phyloP scores from a whole-genome alignment of 1,140 invertebrate genomes.

The Drosophila pallidifrons region DNA sequence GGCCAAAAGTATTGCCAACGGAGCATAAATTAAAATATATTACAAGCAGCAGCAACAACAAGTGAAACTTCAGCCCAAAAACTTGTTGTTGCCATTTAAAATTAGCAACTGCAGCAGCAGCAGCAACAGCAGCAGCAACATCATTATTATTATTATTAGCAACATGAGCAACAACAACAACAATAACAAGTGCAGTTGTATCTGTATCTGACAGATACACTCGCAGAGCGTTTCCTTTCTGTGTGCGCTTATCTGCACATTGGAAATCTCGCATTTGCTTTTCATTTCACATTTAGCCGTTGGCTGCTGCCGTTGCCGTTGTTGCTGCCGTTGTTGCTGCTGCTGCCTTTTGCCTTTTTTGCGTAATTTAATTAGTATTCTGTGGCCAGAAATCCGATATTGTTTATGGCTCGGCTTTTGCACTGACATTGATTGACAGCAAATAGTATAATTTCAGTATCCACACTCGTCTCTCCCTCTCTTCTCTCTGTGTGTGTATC shows the following conservation, averaged over 20 bases:
- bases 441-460: conserved; percentile 66
- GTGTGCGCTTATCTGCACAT: conserved; percentile 53
- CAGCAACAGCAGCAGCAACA: conserved; percentile 27
- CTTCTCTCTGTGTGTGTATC: not conserved
- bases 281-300: conserved; percentile 49
- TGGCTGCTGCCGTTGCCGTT: not conserved
- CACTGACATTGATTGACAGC: conserved; percentile 83
- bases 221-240: conserved; percentile 35
- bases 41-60: conserved; percentile 49
- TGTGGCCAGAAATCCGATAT: conserved; percentile 82
- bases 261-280: conserved; percentile 53
- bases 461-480: not conserved
- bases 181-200: conserved; percentile 17
- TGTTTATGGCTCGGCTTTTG: conserved; percentile 78
- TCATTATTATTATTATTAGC: conserved; percentile 56
- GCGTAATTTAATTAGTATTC: conserved; percentile 84
- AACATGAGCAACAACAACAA: conserved; percentile 41
- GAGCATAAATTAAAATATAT: conserved; percentile 81
- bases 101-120: conserved; percentile 61
- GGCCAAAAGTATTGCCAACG: conserved; percentile 76
- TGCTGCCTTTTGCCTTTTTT: conserved; percentile 51
- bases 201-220: conserved; percentile 55
- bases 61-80: conserved; percentile 40
- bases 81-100: conserved; percentile 66
- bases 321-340: not conserved